Base-by-base conservation (phyloP, 2,888 invertebrate species). In the Tipula lateralis region DNA sequence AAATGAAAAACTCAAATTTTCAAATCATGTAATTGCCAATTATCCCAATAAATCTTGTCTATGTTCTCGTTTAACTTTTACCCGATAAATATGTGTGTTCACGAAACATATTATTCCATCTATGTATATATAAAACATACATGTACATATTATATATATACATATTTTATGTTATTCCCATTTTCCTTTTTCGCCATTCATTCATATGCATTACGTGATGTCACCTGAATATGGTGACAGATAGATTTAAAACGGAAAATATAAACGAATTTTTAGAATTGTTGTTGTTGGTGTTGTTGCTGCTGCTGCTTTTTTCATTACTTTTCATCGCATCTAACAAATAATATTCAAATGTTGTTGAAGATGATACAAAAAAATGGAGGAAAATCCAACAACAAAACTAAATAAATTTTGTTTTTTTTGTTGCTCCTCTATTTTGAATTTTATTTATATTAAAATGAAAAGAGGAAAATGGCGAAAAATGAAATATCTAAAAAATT, bases 161-260 rank as follows among this genome's bases (percentile, higher is more conserved):
- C 44, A 44, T 44, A n/a, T 44, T 44, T 44, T 44, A 44, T 24
- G 9, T 66, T 66, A 16, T 66, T 66, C 66, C 66, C 82, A 30
- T 82, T 82, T 82, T 82, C 82, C 6, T 19, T 34, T 12, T 83
- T 32, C 19, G 3, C 34, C 32, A 32, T 83, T 84, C 36, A 84
- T 84, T 84, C 84, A 50, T 84, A 84, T 84, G 84, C 84, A 84
- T 84, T 84, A 84, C 84, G 44, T 50, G 50, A 44, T 84, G 84
- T 84, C 84, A 34, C 44, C 44, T 83, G 84, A 84, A 84, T 84
- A 84, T 84, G 84, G 84, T 84, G 84, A 84, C 84, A 84, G 84
- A 84, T 84, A 84, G 24, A 84, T 84, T 84, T 84, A 82, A 82
- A 82, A 82, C 29, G 82, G n/a, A 82, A 82, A 82, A 82, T 82